Evolutionary conservation across 2,888 invertebrate species (phyloP), one percentile per base, ranked within the genome.

Genomic region (Rotaria magnacalcarata): DNA sequence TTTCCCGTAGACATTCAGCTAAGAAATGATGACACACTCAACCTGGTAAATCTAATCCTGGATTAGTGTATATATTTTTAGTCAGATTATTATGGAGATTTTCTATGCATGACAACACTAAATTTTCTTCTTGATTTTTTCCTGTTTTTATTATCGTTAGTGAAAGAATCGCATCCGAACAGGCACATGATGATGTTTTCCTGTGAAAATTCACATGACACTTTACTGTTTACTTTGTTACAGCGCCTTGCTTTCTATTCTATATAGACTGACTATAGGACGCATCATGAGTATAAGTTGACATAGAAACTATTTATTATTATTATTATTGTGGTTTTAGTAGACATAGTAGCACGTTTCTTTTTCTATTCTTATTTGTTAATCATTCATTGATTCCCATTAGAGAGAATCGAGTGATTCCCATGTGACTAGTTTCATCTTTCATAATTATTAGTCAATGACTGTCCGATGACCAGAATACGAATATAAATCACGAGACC

Each of bases 151-250:
- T 10, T 10, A 8, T 3, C 14, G 3, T 60, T 60, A 2, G 58
- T 14, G 11, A 27, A 60, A 14, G n/a, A 60, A 60, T 60, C n/a
- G 27, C 14, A 14, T 24, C 8, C 11, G n/a, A 7, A 14, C 50
- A 34, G 34, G 14, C 58, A 60, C n/a, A 3, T 60, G n/a, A 60
- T 60, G 24, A 60, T 60, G n/a, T 14, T 27, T 60, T 60, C 58
- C 58, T 60, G 58, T 60, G 58, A 60, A 60, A 60, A 60, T 60
- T n/a, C 58, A 60, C 58, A 60, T 60, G 58, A 60, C 58, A 60
- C 27, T 60, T 27, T 60, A 27, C 0, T 60, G 27, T 60, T 60
- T 60, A n/a, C 24, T 14, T 60, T 60, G 11, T 60, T 27, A n/a
- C 10, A n/a, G n/a, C 0, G 24, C 58, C 21, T 58, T 5, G 7